A percentile compares a stretch with the other conserved stretches of the same genome.
Conservation (phyloP, 2,113 vertebrate genomes). For the Stegastes partitus region DNA sequence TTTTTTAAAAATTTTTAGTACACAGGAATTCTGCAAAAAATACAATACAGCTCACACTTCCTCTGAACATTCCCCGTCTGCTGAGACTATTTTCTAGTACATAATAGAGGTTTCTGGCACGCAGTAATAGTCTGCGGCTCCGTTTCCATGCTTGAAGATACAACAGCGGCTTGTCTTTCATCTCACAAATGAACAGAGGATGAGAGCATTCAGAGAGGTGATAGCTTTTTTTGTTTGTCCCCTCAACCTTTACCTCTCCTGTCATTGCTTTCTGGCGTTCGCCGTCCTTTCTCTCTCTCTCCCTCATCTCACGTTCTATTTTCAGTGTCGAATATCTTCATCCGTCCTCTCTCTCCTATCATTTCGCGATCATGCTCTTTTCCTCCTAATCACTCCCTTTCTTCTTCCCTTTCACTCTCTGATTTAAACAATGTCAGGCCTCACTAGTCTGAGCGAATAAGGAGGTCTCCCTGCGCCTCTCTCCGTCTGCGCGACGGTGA, state of each 20-base stretch:
- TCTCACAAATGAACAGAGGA: slow-evolving; percentile 59
- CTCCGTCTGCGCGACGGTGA: slow-evolving; percentile 21
- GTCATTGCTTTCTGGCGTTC: not conserved
- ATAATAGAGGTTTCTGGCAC: slow-evolving; percentile 49
- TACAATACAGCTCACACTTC: slow-evolving; percentile 1
- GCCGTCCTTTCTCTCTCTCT: not conserved
- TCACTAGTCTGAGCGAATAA: slow-evolving; percentile 22
- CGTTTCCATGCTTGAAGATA: slow-evolving; percentile 40
- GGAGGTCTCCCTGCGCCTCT: slow-evolving; percentile 10
- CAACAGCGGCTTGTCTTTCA: slow-evolving; percentile 56
- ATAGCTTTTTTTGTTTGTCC: slow-evolving; percentile 47
- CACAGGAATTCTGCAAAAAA: not conserved
- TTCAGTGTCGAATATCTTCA: not conserved
- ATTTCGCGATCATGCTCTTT: not conserved
- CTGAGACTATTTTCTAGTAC: slow-evolving; percentile 41
- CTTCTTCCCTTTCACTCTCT: slow-evolving; percentile 17
- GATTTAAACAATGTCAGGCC: slow-evolving; percentile 46
- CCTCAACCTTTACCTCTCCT: slow-evolving; percentile 13
- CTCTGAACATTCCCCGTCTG: not conserved
- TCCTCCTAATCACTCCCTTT: slow-evolving; percentile 9
- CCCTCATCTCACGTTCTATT: not conserved
- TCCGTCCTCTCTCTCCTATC: not conserved
- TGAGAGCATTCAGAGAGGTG: slow-evolving; percentile 42
- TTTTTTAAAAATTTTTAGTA: slow-evolving; percentile 1
- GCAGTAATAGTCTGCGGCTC: slow-evolving; percentile 48